Evolutionary conservation across 2,888 invertebrate genomes (phyloP).

Genomic region (Zaprionus lineosus): DNA sequence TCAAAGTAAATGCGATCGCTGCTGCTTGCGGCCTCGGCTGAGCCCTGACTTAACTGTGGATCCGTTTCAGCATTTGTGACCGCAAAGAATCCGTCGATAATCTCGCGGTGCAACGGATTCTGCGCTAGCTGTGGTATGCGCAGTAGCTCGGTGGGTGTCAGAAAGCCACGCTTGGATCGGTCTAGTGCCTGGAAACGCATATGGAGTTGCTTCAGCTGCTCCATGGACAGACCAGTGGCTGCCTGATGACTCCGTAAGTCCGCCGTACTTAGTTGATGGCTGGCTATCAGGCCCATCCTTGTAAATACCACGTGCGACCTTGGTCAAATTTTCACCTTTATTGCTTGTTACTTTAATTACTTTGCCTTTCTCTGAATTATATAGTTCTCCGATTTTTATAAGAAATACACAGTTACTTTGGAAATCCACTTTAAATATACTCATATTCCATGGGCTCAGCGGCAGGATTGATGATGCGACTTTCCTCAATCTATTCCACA

Average conservation of each 20-base stretch:
- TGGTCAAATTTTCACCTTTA: not conserved
- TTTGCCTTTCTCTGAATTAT: not conserved
- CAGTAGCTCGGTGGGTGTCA: constrained; percentile 50
- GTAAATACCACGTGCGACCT: not conserved
- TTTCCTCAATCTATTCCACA: no score
- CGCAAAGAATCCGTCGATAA: constrained; percentile 54
- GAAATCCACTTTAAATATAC: no score
- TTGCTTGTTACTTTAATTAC: not conserved
- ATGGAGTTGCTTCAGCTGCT: constrained; percentile 30
- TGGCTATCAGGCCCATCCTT: constrained; percentile 33
- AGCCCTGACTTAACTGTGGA: no score
- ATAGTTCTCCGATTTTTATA: no score
- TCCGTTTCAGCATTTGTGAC: not conserved
- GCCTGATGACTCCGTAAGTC: constrained; percentile 21
- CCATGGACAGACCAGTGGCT: constrained; percentile 23
- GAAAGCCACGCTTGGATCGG: constrained; percentile 45
- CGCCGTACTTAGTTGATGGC: constrained; percentile 25
- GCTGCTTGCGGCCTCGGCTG: not conserved
- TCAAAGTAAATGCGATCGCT: constrained; percentile 33
- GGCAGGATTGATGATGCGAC: no score
- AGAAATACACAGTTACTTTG: no score
- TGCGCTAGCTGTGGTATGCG: constrained; percentile 53
- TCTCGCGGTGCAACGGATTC: constrained; percentile 50
- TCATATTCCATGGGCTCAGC: no score
- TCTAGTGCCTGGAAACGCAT: constrained; percentile 32